Base-by-base conservation (phyloP, 2,113 vertebrate species). In the Bubo bubo region DNA sequence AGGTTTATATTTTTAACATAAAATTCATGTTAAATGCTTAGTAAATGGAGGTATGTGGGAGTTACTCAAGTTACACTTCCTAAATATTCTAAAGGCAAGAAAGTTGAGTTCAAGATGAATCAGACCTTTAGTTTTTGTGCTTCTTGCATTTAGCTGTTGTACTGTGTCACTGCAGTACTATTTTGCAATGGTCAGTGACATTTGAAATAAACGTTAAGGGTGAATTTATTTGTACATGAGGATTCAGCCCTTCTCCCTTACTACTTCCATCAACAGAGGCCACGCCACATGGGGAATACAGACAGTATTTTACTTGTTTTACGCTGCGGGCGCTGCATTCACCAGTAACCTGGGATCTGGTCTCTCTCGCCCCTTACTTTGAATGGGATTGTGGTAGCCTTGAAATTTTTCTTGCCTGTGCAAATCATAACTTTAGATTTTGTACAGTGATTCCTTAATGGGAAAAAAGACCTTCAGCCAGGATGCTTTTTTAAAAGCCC, bases 91-190 rank as follows among this genome's bases (percentile, higher is more conserved):
- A 72, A 64, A 81, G 59, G 68, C 0, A 4, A 58, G 59, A 43
- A 79, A 74, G 89, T 14, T 27, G 24, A 19, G 32, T 30, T 56
- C 14, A 22, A 22, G 83, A 79, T 96, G 88, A 96, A 93, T 94
- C 93, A 95, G 87, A 67, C 56, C 21, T 82, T 67, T 45, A 4
- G 3, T 43, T 68, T 64, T 21, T 28, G 17, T 70, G 84, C 21
- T 58, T 3, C 20, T 55, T 59, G 24, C 8, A 0, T 39, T 20
- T 2, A 5, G 47, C n/a, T 17, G 30, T 70, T 58, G 27, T 7
- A 1, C 35, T 14, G 67, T 79, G 68, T 32, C 66, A 34, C 66
- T 37, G 79, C 66, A 35, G 85, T 26, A 1, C 8, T 22, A 21
- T 6, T 75, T 24, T 8, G 27, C 15, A 62, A 1, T 35, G 63